Percentiles rank a stretch among this genome's conserved stretches.
These are phyloP conservation scores for Scolopax rusticola DNA, from an alignment of 2,797 vertebrate genomes.

Conservation along the genomic window DNA sequence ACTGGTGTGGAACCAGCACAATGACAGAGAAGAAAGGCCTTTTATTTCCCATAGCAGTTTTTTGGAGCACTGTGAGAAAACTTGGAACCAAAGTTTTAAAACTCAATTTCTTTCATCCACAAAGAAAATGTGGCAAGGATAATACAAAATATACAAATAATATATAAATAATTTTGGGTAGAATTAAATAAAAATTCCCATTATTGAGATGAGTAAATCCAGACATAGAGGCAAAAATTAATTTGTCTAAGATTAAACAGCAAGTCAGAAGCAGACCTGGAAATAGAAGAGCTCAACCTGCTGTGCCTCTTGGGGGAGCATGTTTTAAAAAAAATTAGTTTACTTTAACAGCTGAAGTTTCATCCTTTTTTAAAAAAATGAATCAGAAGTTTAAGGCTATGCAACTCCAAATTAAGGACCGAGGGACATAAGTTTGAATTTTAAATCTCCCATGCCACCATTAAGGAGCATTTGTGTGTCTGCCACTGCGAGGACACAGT, in stretches of 20 bases:
- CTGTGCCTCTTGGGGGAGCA: not conserved
- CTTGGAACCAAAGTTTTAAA: not conserved
- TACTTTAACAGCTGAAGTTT: not conserved
- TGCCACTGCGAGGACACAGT: slow-evolving; percentile 2
- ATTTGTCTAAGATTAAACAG: not conserved
- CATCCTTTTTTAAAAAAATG: not conserved
- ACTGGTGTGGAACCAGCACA: not conserved
- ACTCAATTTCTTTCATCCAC: not conserved
- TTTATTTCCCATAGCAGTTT: not conserved
- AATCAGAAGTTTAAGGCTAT: not conserved
- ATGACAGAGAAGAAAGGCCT: not conserved
- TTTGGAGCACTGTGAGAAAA: not conserved
- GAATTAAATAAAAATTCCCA: not conserved
- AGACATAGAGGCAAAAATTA: not conserved
- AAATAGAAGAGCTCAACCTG: slow-evolving; percentile 5
- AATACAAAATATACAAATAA: not conserved
- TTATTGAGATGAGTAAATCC: not conserved
- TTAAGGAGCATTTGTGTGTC: slow-evolving; percentile 25
- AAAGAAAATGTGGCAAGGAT: not conserved
- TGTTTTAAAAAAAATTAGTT: not conserved
- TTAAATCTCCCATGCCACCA: slow-evolving; percentile 15
- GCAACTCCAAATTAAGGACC: not conserved
- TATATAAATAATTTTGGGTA: not conserved
- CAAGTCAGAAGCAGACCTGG: not conserved
- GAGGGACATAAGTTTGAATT: not conserved